These are phyloP conservation scores for Connochaetes taurinus DNA, from an alignment of 2,113 vertebrate species.

Conservation along the genomic window DNA sequence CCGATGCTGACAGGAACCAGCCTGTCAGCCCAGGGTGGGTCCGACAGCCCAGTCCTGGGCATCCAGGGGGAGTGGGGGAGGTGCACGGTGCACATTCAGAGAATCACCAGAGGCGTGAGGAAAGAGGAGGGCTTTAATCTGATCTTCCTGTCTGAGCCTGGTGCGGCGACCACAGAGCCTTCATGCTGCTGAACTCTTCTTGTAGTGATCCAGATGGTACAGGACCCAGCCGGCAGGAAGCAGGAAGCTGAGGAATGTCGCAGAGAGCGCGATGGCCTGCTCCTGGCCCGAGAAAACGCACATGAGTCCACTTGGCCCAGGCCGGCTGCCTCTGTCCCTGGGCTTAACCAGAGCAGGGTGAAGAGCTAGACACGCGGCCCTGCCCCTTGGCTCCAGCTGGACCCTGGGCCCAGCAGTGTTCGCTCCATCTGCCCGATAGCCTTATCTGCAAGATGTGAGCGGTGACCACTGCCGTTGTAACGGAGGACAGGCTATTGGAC, in stretches of 20 bases:
- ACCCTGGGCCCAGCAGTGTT: not conserved
- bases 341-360: not conserved
- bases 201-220: slow-evolving; percentile 78
- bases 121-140: accelerated
- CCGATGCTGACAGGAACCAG: not conserved
- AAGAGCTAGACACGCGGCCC: too few species aligned
- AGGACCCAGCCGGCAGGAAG: slow-evolving; percentile 80
- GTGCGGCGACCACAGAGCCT: accelerated
- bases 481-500: accelerated
- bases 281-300: slow-evolving; percentile 72
- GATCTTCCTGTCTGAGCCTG: accelerated
- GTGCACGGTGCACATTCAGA: accelerated
- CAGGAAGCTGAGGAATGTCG: slow-evolving; percentile 64
- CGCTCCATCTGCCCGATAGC: not conserved
- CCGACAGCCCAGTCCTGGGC: not conserved
- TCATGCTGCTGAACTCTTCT: not conserved
- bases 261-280: slow-evolving; percentile 49
- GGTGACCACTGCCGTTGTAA: not conserved
- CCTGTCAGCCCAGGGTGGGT: not conserved
- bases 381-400: not conserved
- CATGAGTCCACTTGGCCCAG: accelerated
- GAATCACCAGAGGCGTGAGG: accelerated
- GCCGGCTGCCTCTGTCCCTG: not conserved
- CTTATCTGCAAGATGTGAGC: not conserved
- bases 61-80: accelerated